These are phyloP conservation scores for Avahi laniger DNA, from an alignment of 2,797 vertebrate species.

Conservation along the genomic window DNA sequence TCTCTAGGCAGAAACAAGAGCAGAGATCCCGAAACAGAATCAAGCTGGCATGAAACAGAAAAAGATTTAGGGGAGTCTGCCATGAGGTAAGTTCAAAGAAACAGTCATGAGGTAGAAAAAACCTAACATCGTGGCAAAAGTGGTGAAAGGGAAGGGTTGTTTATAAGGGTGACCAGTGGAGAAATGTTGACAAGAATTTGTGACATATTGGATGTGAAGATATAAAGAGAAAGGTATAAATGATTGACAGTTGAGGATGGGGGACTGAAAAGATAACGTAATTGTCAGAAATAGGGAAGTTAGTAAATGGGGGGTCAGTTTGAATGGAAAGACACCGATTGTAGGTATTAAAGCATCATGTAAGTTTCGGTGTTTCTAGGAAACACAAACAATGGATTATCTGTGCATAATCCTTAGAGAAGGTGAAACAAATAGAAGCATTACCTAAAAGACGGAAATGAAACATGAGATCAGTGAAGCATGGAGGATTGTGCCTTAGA, in stretches of 20 bases:
- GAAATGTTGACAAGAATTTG: background rate
- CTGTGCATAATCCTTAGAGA: background rate
- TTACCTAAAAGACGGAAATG: background rate
- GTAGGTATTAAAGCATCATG: background rate
- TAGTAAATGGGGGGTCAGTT: background rate
- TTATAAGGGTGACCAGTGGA: background rate
- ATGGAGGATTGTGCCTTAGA: background rate
- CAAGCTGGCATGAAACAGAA: background rate
- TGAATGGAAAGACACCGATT: background rate
- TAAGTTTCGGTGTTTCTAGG: background rate
- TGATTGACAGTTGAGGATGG: background rate
- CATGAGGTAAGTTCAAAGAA: background rate
- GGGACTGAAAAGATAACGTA: background rate
- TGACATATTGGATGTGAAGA: background rate
- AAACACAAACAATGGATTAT: background rate
- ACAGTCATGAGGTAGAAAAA: background rate
- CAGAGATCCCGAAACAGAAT: background rate
- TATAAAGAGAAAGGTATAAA: background rate
- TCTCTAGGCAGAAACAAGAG: background rate
- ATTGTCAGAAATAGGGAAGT: background rate
- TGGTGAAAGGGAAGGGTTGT: background rate
- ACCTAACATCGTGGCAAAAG: background rate
- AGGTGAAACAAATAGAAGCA: background rate
- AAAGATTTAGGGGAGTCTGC: background rate
- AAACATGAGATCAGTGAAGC: background rate